Evolutionary conservation across 2,888 invertebrate species (phyloP).

Genomic region (Agelastica alni): DNA sequence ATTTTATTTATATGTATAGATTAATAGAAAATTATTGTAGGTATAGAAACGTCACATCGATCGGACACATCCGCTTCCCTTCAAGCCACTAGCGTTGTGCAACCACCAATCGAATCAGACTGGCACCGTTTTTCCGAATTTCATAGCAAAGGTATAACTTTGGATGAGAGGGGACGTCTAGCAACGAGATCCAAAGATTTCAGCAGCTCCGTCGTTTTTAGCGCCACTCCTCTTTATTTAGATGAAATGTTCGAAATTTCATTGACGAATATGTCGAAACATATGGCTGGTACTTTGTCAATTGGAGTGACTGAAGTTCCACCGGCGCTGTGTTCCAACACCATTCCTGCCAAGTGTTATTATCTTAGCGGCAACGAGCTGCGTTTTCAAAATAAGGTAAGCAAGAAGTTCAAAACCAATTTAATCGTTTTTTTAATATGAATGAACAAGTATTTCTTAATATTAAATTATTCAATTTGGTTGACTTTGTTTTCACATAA

Average conservation of each 20-base stretch:
- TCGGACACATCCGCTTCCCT: conserved; percentile 54
- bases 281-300: conserved; percentile 71
- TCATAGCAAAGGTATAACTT: conserved; percentile 70
- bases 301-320: conserved; percentile 76
- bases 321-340: conserved; percentile 64
- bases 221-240: conserved; percentile 70
- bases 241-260: conserved; percentile 83
- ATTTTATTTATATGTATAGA: too few relatives aligned
- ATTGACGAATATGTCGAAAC: conserved; percentile 64
- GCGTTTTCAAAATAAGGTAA: conserved; percentile 58
- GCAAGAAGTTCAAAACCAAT: too few relatives aligned
- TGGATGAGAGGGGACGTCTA: conserved; percentile 66
- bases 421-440: too few relatives aligned
- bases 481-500: too few relatives aligned
- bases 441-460: too few relatives aligned
- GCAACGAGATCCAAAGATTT: conserved; percentile 61
- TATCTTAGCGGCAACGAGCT: conserved; percentile 75
- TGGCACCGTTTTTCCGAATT: conserved; percentile 63
- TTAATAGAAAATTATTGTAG: conserved; percentile 15
- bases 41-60: conserved; percentile 37
- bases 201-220: conserved; percentile 65
- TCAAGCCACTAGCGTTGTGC: conserved; percentile 48
- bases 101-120: conserved; percentile 51
- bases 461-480: too few relatives aligned
- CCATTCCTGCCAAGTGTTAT: conserved; percentile 71